A percentile compares a stretch with the other conserved stretches of the same genome.
Conservation (phyloP, 2,888 invertebrate species). For the Drosophila falleni region DNA sequence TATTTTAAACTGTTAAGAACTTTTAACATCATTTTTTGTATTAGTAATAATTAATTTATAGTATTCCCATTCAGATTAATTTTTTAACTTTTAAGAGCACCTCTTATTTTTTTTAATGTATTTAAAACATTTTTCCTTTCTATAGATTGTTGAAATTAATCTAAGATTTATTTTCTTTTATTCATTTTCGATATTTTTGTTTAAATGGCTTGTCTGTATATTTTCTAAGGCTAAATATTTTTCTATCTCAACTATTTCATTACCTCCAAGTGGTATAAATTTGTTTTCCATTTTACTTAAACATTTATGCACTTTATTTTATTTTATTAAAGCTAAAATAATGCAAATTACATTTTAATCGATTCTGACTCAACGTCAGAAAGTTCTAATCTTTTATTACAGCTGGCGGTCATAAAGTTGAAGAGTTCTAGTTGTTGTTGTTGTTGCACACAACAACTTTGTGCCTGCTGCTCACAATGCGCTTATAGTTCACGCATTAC, state of each 20-base stretch:
- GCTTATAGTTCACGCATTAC: constrained; percentile 47
- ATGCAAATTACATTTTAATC: constrained; percentile 15
- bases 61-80: no score
- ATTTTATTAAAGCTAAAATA: background rate
- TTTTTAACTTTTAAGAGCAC: no score
- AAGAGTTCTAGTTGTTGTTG: background rate
- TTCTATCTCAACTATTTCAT: no score
- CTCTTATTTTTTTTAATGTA: no score
- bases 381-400: background rate
- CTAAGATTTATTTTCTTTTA: no score
- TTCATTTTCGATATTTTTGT: background rate
- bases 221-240: no score
- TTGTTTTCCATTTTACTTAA: background rate
- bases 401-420: constrained; percentile 2
- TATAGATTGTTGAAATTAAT: no score
- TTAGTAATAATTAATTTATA: no score
- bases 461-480: constrained; percentile 29
- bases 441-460: constrained; percentile 16
- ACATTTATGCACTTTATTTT: background rate
- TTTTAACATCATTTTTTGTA: no score
- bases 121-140: background rate
- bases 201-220: background rate
- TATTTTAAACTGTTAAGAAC: no score
- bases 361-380: background rate
- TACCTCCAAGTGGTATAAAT: no score